These are phyloP conservation scores for Spicauda simplicius DNA, from an alignment of 2,888 invertebrate species.

Conservation along the genomic window DNA sequence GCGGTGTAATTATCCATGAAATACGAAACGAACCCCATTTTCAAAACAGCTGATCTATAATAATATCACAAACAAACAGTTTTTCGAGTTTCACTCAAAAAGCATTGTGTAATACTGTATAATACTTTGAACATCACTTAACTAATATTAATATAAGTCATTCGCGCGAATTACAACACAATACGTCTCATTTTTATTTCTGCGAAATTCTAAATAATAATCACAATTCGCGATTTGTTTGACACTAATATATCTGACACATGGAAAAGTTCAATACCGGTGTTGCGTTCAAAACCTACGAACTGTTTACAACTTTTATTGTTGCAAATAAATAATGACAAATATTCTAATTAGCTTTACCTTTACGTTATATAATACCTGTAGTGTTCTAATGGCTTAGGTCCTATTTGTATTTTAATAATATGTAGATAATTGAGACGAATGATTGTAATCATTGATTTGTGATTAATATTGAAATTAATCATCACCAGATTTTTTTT, in stretches of 20 bases:
- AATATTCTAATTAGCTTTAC: too few species aligned
- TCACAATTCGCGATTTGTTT: background rate
- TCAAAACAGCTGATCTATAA: conserved; percentile 26
- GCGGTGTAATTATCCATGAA: conserved; percentile 71
- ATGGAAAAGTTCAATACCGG: background rate
- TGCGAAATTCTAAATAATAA: background rate
- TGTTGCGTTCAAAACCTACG: too few species aligned
- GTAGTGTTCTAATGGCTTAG: too few species aligned
- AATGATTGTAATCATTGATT: too few species aligned
- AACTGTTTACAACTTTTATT: too few species aligned
- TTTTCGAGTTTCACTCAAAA: background rate
- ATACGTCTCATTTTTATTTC: conserved; percentile 14
- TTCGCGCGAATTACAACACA: background rate
- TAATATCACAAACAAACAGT: background rate
- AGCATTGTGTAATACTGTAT: background rate
- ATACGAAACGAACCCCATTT: conserved; percentile 59
- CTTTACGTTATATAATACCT: too few species aligned
- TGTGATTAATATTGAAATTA: too few species aligned
- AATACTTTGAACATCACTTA: background rate
- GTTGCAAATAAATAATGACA: too few species aligned
- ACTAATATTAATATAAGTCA: background rate
- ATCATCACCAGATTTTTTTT: too few species aligned
- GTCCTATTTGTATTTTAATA: too few species aligned
- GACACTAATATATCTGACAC: background rate
- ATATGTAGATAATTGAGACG: too few species aligned